Percentiles rank a stretch among this genome's conserved stretches.
These are phyloP conservation scores for Dipus sagitta DNA, from an alignment of 2,797 vertebrate genomes.

Conservation along the genomic window DNA sequence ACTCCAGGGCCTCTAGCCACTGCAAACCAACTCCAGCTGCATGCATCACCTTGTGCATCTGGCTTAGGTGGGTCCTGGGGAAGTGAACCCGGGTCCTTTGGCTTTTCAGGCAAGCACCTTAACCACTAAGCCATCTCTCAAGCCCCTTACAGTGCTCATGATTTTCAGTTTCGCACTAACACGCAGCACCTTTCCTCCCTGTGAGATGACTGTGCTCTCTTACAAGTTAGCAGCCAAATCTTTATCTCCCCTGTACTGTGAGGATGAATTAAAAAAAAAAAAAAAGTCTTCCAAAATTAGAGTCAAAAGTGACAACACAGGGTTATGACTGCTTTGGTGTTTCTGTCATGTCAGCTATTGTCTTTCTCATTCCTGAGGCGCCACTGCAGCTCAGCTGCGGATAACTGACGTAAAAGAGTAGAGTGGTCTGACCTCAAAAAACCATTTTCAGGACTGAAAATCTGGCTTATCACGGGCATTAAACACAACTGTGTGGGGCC, in stretches of 20 bases:
- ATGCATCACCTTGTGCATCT: too few relatives aligned
- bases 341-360: neutral
- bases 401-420: neutral
- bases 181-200: conserved; percentile 11
- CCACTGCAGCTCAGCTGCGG: neutral
- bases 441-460: neutral
- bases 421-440: neutral
- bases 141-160: too few relatives aligned
- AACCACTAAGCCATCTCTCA: too few relatives aligned
- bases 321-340: neutral
- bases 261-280: neutral
- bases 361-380: neutral
- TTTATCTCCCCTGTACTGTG: neutral
- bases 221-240: neutral
- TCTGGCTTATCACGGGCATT: neutral
- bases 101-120: too few relatives aligned
- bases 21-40: too few relatives aligned
- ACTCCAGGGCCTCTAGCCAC: too few relatives aligned
- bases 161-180: conserved; percentile 33
- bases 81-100: too few relatives aligned
- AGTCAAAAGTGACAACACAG: neutral
- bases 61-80: too few relatives aligned
- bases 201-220: neutral
- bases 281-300: neutral
- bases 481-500: neutral